A percentile compares a stretch with the other conserved stretches of the same genome.
Evolutionary conservation across 2,113 vertebrate genomes (phyloP).

Genomic region (Lophura nycthemera): DNA sequence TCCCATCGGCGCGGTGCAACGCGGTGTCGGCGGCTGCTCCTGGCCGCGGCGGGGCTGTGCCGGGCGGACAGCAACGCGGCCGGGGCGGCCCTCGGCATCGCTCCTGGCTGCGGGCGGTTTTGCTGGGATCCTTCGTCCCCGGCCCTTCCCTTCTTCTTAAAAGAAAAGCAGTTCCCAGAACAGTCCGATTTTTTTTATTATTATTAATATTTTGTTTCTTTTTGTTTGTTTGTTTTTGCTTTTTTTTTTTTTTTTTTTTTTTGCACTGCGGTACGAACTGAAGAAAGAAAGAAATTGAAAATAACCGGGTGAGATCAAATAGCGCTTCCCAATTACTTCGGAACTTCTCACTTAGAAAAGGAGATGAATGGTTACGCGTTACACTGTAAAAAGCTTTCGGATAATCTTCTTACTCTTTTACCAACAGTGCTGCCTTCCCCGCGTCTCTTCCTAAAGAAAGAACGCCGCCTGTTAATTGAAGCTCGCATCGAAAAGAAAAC

Average conservation of each 20-base stretch:
- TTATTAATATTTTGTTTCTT: no score
- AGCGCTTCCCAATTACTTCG: conserved; percentile 44
- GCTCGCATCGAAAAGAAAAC: neutral
- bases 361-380: neutral
- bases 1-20: neutral
- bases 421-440: neutral
- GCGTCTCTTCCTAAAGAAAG: neutral
- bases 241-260: neutral
- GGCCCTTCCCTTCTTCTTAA: neutral
- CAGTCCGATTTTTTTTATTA: neutral
- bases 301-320: conserved; percentile 49
- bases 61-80: neutral
- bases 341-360: conserved; percentile 35
- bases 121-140: neutral
- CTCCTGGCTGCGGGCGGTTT: neutral
- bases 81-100: conserved; percentile 17
- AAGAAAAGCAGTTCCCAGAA: neutral
- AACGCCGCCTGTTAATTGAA: neutral
- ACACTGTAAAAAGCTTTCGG: neutral
- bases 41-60: neutral
- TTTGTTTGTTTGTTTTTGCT: neutral
- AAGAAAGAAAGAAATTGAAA: conserved; percentile 59
- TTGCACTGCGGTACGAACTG: neutral
- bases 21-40: neutral
- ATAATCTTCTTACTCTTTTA: conserved; percentile 17